Conservation (phyloP, 2,797 vertebrate species). For the Erpetoichthys calabaricus region DNA sequence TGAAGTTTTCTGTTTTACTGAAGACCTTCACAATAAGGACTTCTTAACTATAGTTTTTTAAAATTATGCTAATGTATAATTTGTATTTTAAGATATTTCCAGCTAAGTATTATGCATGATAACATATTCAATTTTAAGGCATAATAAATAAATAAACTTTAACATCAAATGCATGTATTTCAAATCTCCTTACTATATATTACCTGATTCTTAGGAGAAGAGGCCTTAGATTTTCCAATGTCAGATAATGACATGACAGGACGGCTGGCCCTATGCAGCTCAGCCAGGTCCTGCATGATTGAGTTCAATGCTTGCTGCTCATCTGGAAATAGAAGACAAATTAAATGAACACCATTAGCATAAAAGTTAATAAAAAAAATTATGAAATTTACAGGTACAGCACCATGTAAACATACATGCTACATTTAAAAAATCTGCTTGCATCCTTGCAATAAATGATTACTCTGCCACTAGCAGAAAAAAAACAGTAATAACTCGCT, state of each 20-base stretch:
- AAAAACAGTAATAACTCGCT: not conserved
- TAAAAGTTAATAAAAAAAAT: not conserved
- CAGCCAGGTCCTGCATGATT: slow-evolving; percentile 97
- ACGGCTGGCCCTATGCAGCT: slow-evolving; percentile 88
- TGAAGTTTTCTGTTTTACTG: no score
- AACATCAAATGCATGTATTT: not conserved
- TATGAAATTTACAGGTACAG: not conserved
- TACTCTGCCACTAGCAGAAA: not conserved
- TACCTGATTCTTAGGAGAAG: slow-evolving; percentile 92
- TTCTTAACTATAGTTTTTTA: no score
- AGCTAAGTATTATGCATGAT: no score
- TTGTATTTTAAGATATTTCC: no score
- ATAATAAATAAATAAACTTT: not conserved
- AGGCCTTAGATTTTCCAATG: slow-evolving; percentile 72
- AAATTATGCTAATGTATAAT: no score
- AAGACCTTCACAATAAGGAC: no score
- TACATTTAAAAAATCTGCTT: not conserved
- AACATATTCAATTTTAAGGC: not conserved
- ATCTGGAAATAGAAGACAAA: slow-evolving; percentile 47
- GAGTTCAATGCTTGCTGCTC: slow-evolving; percentile 93
- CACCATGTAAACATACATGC: not conserved
- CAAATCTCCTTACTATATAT: not conserved
- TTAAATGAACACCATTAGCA: not conserved
- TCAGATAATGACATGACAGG: slow-evolving; percentile 71
- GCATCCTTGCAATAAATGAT: not conserved